Base-by-base conservation (phyloP, 2,888 invertebrate genomes). In the Tuberolachnus salignus region DNA sequence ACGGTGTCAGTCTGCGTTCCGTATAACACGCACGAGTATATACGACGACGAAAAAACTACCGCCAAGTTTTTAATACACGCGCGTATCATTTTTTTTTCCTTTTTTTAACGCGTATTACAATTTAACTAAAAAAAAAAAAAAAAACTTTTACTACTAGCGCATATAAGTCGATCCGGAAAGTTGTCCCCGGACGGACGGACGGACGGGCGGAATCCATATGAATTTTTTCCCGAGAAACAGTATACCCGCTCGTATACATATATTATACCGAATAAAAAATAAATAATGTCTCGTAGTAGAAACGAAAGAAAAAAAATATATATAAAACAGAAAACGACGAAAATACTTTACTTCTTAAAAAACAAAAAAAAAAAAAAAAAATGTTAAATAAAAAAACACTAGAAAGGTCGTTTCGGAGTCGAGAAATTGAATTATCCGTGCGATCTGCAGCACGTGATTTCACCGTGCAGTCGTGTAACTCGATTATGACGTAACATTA, bases 191-290 rank as follows among this genome's bases (percentile, higher is more conserved):
- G n/a, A n/a, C n/a, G 55, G 13, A 66, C 55, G 46, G 66, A 26
- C 19, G 57, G 75, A 55, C 55, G 46, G 57, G 19, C 14, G 46
- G 66, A 14, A 26, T 66, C 55, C 66, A 49, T 55, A 46, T 66
- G 66, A 66, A n/a, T 75, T 66, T 75, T 75, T 75, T 74, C 64
- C 53, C 74, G 63, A 0, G 64, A 26, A 26, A 44, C 66, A 46
- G 34, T 34, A 34, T 34, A 4, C 34, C 9, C 4, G 19, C 4
- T 9, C 4, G 34, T 11, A 23, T 0, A 21, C 16, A 16, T 51
- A 16, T 51, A 14, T 16, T n/a, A 16, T 51, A 16, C 16, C 1
- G 21, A 1, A 44, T 8, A 42, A 59, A 6, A 73, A 73, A 61
- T 51, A 61, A 46, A 44, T 26, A 16, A 9, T 13, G 2, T 8